Conservation (phyloP, 1,140 invertebrate genomes). For the Calosoma granatense region DNA sequence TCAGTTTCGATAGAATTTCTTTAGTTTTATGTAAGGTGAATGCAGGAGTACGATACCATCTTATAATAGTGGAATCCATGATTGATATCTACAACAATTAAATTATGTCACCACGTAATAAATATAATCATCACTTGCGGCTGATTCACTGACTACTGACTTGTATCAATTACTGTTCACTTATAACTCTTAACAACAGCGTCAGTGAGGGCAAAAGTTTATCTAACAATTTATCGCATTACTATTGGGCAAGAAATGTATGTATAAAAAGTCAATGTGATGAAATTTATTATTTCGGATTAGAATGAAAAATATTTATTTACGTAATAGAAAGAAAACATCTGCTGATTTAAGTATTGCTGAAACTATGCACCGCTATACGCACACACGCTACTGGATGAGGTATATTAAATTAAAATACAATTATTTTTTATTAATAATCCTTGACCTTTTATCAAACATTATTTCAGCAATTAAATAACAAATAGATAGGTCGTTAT, state of each 20-base stretch:
- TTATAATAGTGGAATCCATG: constrained; percentile 21
- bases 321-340: neutral
- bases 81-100: neutral
- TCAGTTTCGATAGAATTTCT: constrained; percentile 26
- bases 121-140: neutral
- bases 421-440: neutral
- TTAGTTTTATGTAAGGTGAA: constrained; percentile 26
- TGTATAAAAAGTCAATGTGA: neutral
- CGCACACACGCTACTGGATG: too few species aligned
- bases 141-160: too few species aligned
- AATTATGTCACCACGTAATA: neutral
- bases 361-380: too few species aligned
- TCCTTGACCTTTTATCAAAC: constrained; percentile 13
- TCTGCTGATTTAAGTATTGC: neutral
- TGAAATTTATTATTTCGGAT: neutral
- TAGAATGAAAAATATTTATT: neutral
- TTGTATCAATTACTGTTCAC: neutral
- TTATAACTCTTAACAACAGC: neutral
- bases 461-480: constrained; percentile 10
- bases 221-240: too few species aligned
- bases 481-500: constrained; percentile 11
- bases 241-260: too few species aligned
- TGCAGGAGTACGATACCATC: constrained; percentile 27
- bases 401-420: neutral
- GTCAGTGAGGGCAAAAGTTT: too few species aligned